Base-by-base conservation (phyloP, 2,888 invertebrate genomes). In the Hyposoter dolosus region DNA sequence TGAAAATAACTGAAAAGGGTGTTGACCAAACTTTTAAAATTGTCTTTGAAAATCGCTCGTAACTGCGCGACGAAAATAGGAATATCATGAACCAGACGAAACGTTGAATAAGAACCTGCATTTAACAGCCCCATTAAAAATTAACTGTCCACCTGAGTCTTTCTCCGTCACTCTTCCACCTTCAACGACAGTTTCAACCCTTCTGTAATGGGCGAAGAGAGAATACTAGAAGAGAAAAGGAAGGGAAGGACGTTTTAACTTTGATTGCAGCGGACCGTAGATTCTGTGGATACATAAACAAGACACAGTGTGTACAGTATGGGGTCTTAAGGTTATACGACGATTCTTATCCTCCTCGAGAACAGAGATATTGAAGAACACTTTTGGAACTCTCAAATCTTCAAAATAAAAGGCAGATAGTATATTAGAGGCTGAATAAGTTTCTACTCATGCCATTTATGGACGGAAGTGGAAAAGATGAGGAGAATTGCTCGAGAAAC, bases 61-160 rank as follows among this genome's bases (percentile, higher is more conserved):
- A 63, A 63, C 47, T 15, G 50, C 17, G 32, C 45, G 63, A 10
- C 63, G 68, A 71, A 68, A 69, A 60, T 66, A 65, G 45, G 72
- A 65, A 68, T 74, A 32, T 35, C 40, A 43, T 17, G 35, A 10
- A 77, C 74, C 75, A 82, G 68, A 78, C 69, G 75, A 82, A 85
- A 88, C 84, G 83, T 85, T 87, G 88, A 89, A 90, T 90, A 89
- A 89, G 88, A 86, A 85, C 88, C 91, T 92, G 92, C 90, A 91
- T 93, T 93, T 93, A 93, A 93, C 92, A 92, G 90, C 90, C 90
- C 92, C 92, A 92, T 93, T 92, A 93, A 93, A 93, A 92, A 93
- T 93, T 93, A 93, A 93, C 92, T 92, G 91, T 91, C 91, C 90
- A 91, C 91, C 91, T 90, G 89, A 90, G 93, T 91, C 65, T 66